Evolutionary conservation across 2,888 invertebrate species (phyloP).

Genomic region (Lymantria monacha): DNA sequence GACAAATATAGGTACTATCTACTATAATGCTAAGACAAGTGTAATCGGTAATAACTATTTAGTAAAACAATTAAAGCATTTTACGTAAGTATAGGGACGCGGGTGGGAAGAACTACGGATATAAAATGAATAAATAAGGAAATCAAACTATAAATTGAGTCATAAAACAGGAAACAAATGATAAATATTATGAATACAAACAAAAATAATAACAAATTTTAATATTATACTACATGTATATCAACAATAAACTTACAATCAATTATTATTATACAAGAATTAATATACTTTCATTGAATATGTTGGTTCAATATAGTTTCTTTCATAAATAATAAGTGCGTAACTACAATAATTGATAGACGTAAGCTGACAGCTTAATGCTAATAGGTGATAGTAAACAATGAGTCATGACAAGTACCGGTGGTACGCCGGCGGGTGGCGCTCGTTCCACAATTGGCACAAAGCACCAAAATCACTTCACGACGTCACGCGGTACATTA

Average conservation of each 20-base stretch:
- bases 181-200: no score
- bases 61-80: no score
- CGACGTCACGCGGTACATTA: conserved; percentile 65
- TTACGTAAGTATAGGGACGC: no score
- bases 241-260: conserved; percentile 8
- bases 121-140: no score
- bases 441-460: conserved; percentile 62
- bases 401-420: conserved; percentile 67
- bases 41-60: no score
- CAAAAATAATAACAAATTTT: conserved; percentile 15
- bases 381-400: conserved; percentile 55
- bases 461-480: conserved; percentile 78
- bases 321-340: conserved; percentile 15
- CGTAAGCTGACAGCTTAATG: conserved; percentile 43
- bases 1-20: no score
- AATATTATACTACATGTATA: conserved; percentile 4
- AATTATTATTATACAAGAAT: background rate
- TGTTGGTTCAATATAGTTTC: no score
- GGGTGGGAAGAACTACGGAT: no score
- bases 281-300: background rate
- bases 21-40: no score
- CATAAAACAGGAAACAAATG: no score
- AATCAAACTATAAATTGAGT: no score
- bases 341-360: conserved; percentile 33
- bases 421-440: conserved; percentile 48